Percentiles rank a stretch among this genome's conserved stretches.
These are phyloP conservation scores for Trinorchestia longiramus DNA, from an alignment of 1,140 invertebrate species.

Conservation along the genomic window DNA sequence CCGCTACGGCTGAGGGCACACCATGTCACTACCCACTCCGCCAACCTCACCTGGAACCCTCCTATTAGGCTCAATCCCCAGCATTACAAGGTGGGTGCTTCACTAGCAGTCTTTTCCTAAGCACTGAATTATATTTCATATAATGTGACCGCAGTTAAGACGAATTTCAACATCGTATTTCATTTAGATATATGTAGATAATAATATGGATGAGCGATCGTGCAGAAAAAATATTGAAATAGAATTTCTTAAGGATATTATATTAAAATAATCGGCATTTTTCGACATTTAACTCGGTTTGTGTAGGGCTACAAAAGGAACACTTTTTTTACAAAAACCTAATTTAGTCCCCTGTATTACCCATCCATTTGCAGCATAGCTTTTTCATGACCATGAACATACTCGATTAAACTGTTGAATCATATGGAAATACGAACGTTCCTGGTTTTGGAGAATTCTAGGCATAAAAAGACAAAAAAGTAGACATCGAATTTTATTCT, in stretches of 20 bases:
- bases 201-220: neutral
- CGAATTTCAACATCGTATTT: neutral
- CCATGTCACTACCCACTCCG: conserved; percentile 88
- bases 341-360: neutral
- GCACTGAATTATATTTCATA: neutral
- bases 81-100: conserved; percentile 81
- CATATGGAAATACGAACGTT: neutral
- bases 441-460: neutral
- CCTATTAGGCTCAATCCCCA: conserved; percentile 90
- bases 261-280: neutral
- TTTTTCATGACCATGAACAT: neutral
- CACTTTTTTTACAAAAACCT: neutral
- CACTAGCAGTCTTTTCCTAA: neutral
- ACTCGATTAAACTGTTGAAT: neutral
- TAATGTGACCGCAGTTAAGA: neutral
- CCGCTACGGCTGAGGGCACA: conserved; percentile 87
- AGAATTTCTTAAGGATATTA: neutral
- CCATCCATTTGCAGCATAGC: neutral
- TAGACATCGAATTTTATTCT: neutral
- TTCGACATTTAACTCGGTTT: neutral
- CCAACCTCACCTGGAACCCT: conserved; percentile 92
- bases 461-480: neutral
- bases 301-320: neutral
- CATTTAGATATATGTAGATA: neutral
- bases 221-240: neutral